Base-by-base conservation (phyloP, 2,888 invertebrate species). In the Ethmia dodecea region DNA sequence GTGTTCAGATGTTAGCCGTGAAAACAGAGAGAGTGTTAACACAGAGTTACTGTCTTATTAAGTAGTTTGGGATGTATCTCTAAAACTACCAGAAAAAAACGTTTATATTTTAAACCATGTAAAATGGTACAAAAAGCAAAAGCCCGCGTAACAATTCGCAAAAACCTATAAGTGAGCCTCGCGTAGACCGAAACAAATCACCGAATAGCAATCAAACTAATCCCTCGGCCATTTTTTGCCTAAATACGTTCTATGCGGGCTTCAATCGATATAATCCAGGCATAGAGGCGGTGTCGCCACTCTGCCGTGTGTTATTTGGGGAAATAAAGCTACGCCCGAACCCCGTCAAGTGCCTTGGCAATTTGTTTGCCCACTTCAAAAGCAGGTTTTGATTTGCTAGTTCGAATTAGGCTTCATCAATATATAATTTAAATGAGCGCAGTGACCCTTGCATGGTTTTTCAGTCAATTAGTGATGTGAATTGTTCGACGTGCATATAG, bases 281-380 rank as follows among this genome's bases (percentile, higher is more conserved):
- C 51, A 55, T 54, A 45, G 42, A 44, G 38, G 25, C 45, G 52
- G 51, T 53, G 48, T 55, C 50, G 49, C 50, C 43, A 33, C 15
- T 8, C 5, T 16, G 37, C 49, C 52, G 66, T 61, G 59, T 70
- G 68, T 71, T 71, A 69, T 74, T 71, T 72, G 64, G 67, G 66
- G 62, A 62, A 66, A 69, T 66, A 62, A 69, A 68, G 65, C 65
- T 65, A 50, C 52, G 55, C 51, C 42, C 38, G 78, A 80, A 78
- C 48, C 71, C 74, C 43, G 53, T 57, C 66, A 77, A 81, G 75
- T 80, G 70, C 68, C 58, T 52, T 44, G 43, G 60, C 65, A 69
- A 74, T 75, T 80, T 73, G 71, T 77, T 78, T 74, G 59, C 63
- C 61, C 62, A 74, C 71, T 70, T 71, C 70, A 72, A 76, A 64